Evolutionary conservation across 1,140 invertebrate genomes (phyloP).

Genomic region (Zeugodacus cucurbitae): DNA sequence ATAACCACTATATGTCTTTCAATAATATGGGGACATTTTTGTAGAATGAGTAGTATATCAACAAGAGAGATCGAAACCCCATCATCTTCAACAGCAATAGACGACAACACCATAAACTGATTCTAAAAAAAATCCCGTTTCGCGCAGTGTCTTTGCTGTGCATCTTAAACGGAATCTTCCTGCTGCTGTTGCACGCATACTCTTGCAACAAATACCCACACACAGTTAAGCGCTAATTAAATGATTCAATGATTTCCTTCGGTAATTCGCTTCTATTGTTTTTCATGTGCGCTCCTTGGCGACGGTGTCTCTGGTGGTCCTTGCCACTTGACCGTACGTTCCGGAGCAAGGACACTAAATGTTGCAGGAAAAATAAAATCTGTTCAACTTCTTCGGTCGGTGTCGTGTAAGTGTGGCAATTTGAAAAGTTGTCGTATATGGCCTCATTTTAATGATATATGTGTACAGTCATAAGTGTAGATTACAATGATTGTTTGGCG

Average conservation of each 20-base stretch:
- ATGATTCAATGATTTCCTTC: slow-evolving; percentile 63
- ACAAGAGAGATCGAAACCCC: too few species aligned
- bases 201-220: neutral
- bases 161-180: too few species aligned
- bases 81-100: too few species aligned
- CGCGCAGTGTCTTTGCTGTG: neutral
- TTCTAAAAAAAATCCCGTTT: neutral
- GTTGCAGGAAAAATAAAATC: neutral
- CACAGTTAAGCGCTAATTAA: slow-evolving; percentile 63
- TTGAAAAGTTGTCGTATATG: neutral
- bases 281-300: slow-evolving; percentile 61
- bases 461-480: neutral
- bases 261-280: slow-evolving; percentile 64
- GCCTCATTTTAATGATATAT: neutral
- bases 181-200: too few species aligned
- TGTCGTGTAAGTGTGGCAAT: neutral
- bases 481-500: neutral
- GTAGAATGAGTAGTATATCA: too few species aligned
- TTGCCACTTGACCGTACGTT: neutral
- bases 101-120: neutral
- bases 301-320: slow-evolving; percentile 50
- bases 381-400: neutral
- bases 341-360: neutral
- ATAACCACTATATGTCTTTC: too few species aligned
- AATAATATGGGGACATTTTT: too few species aligned